A percentile compares a stretch with the other conserved stretches of the same genome.
These are phyloP conservation scores for Acestrorhynchus altus DNA, from an alignment of 2,797 vertebrate genomes.

Conservation along the genomic window DNA sequence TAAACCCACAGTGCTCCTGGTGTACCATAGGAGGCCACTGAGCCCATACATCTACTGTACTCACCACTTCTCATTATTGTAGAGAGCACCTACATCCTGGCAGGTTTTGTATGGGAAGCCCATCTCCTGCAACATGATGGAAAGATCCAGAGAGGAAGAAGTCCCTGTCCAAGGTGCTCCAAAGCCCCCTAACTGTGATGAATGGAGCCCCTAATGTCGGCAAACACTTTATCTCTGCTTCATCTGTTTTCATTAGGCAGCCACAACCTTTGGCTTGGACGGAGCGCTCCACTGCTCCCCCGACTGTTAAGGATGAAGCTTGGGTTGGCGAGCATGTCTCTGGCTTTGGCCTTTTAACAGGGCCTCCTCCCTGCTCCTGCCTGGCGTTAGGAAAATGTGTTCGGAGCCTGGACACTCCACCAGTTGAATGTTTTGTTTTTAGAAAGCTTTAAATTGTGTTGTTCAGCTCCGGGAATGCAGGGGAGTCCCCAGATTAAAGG, in stretches of 20 bases:
- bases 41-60: not conserved
- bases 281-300: constrained; percentile 79
- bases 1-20: not conserved
- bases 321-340: constrained; percentile 65
- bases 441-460: not conserved
- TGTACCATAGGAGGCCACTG: not conserved
- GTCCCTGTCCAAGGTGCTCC: constrained; percentile 78
- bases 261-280: constrained; percentile 81
- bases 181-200: constrained; percentile 83
- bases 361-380: constrained; percentile 7
- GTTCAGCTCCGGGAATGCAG: not conserved
- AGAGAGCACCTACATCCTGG: constrained; percentile 23
- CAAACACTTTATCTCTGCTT: constrained; percentile 88
- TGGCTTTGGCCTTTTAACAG: constrained; percentile 60
- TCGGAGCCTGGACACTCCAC: constrained; percentile 8
- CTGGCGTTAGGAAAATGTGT: constrained; percentile 35
- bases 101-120: constrained; percentile 28
- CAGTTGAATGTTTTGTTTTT: not conserved
- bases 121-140: constrained; percentile 66
- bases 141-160: constrained; percentile 57
- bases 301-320: constrained; percentile 69
- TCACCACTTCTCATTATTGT: constrained; percentile 14
- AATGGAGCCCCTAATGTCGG: constrained; percentile 86
- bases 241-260: constrained; percentile 88
- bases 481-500: not conserved